phyloP scores from a whole-genome alignment of 2,888 invertebrate genomes.

The Clitarchus hookeri region DNA sequence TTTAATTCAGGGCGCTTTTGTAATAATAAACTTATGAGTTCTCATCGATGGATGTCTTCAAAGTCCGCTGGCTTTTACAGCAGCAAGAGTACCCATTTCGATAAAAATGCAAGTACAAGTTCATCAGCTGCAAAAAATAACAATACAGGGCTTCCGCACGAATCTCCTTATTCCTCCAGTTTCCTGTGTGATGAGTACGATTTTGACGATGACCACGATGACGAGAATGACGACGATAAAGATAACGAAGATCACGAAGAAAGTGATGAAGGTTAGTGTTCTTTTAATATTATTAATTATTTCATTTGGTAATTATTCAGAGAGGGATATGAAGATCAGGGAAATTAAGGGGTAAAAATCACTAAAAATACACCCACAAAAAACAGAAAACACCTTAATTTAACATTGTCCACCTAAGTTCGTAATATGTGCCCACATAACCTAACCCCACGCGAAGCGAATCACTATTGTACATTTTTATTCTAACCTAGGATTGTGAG shows the following conservation, averaged over 20 bases:
- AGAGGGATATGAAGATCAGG: too few relatives aligned
- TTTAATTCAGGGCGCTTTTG: background rate
- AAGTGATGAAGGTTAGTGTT: slow-evolving; percentile 62
- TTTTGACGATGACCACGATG: slow-evolving; percentile 73
- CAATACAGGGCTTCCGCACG: slow-evolving; percentile 31
- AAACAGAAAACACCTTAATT: too few relatives aligned
- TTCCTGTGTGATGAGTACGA: slow-evolving; percentile 72
- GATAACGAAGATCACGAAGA: slow-evolving; percentile 67
- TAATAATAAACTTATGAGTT: slow-evolving; percentile 18
- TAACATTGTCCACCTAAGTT: too few relatives aligned
- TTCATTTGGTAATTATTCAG: too few relatives aligned
- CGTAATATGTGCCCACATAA: too few relatives aligned
- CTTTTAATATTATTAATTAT: background rate
- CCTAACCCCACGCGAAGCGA: too few relatives aligned
- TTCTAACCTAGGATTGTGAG: too few relatives aligned
- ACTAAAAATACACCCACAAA: too few relatives aligned
- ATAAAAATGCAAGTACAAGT: slow-evolving; percentile 6
- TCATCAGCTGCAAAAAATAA: background rate
- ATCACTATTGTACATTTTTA: too few relatives aligned
- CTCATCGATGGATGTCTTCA: slow-evolving; percentile 28
- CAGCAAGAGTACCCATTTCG: slow-evolving; percentile 21
- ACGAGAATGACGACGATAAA: slow-evolving; percentile 69
- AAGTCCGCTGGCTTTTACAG: slow-evolving; percentile 15
- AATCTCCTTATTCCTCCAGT: slow-evolving; percentile 45
- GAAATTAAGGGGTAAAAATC: too few relatives aligned